Evolutionary conservation across 2,113 vertebrate genomes (phyloP), one percentile per base, ranked within the genome.

Genomic region (Callopanchax toddi): DNA sequence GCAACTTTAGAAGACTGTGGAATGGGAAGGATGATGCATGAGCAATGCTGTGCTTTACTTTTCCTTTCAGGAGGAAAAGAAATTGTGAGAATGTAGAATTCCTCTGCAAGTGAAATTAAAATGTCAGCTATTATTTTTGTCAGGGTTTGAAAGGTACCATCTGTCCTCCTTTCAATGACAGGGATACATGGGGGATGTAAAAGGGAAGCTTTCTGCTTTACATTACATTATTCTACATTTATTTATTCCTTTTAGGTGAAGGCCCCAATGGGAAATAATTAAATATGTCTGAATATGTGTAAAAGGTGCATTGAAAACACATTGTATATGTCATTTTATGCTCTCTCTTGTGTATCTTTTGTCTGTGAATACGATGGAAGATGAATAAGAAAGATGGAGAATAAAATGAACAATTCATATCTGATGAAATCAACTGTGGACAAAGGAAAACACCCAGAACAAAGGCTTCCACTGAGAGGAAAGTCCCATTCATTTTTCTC

Each of bases 401-500:
- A 58, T 52, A 45, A 49, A 37, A 22, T 37, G 15, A 55, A 1
- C 0, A 11, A 59, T 51, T 32, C n/a, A 65, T 36, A 55, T 29
- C 48, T 25, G 49, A 66, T n/a, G 21, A 43, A 63, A 48, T 16
- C 25, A 48, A 61, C 21, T 16, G 57, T 23, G 26, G 42, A 69
- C 67, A 67, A 74, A 76, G 48, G 83, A 76, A 66, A 67, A 79
- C 52, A 69, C 29, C 26, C 42, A 51, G 60, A 77, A 67, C 4
- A 25, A 71, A 78, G 61, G 49, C 67, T 70, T 68, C 61, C 51
- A 69, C 59, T 68, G 71, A 87, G 66, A 76, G 82, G 67, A 78
- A 60, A 80, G 17, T 59, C 66, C 83, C n/a, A 78, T 90, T 60
- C 52, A 84, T 87, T 82, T 88, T 84, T 83, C 65, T 60, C 10